phyloP scores from a whole-genome alignment of 2,113 vertebrate genomes.

The Agapornis roseicollis region DNA sequence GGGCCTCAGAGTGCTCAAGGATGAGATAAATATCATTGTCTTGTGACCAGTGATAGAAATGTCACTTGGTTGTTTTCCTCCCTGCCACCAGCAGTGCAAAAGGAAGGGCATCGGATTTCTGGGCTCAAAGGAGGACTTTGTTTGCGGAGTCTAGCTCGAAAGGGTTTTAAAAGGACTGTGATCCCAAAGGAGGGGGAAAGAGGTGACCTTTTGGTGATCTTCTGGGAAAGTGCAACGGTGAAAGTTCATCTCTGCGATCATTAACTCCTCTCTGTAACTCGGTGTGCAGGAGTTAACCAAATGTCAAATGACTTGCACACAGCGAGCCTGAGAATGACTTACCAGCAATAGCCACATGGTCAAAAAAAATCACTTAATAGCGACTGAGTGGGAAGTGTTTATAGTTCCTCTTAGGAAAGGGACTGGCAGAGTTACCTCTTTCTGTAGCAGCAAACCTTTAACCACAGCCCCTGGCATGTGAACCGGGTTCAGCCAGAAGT shows the following conservation, averaged over 20 bases:
- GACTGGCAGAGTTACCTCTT: neutral
- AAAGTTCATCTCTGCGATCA: neutral
- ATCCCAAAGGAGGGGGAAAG: neutral
- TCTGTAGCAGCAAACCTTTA: neutral
- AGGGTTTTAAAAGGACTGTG: constrained; percentile 1
- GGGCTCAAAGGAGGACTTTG: constrained; percentile 54
- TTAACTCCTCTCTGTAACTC: neutral
- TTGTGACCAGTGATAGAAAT: neutral
- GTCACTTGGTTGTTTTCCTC: constrained; percentile 30
- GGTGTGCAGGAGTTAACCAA: neutral
- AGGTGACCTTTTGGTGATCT: neutral
- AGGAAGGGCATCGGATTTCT: constrained; percentile 33
- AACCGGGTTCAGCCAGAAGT: neutral
- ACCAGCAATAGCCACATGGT: neutral
- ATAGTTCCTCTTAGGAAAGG: neutral
- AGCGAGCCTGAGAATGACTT: neutral
- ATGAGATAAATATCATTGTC: constrained; percentile 34
- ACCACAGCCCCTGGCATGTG: neutral
- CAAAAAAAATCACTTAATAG: neutral
- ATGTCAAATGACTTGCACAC: neutral
- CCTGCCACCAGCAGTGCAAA: constrained; percentile 24
- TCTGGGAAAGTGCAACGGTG: neutral
- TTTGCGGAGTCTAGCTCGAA: neutral
- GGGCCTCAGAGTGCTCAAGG: neutral
- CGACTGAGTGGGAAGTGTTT: rapidly evolving